Conservation (phyloP, 2,888 invertebrate genomes). For the Stenoptilia bipunctidactyla region DNA sequence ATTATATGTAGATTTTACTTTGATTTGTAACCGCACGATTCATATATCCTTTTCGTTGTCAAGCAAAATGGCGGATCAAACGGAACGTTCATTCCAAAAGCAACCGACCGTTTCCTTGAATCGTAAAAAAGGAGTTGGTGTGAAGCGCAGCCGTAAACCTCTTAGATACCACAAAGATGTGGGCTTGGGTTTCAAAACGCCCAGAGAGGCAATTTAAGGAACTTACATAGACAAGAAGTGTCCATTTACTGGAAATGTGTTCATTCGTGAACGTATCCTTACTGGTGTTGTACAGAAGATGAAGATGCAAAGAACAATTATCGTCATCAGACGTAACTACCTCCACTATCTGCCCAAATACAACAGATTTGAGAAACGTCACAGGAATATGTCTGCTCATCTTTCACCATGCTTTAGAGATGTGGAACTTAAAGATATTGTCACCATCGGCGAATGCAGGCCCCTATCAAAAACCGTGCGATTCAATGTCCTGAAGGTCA, state of each 20-base stretch:
- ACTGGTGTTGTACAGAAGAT: slow-evolving; percentile 95
- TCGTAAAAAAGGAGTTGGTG: slow-evolving; percentile 86
- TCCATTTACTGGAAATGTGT: slow-evolving; percentile 98
- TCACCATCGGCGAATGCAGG: slow-evolving; percentile 98
- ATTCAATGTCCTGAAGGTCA: slow-evolving; percentile 98
- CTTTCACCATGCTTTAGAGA: slow-evolving; percentile 98
- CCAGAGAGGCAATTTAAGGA: slow-evolving; percentile 95
- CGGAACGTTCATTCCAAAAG: slow-evolving; percentile 96
- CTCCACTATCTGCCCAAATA: slow-evolving; percentile 98
- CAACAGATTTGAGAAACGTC: slow-evolving; percentile 98
- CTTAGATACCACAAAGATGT: slow-evolving; percentile 89
- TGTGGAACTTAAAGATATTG: slow-evolving; percentile 95
- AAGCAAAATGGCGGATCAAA: slow-evolving; percentile 88
- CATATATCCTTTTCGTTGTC: slow-evolving; percentile 61
- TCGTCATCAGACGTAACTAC: slow-evolving; percentile 97
- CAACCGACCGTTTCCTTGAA: slow-evolving; percentile 96
- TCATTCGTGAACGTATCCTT: slow-evolving; percentile 96
- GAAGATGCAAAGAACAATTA: slow-evolving; percentile 99
- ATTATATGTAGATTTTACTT: slow-evolving; percentile 25
- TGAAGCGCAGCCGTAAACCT: slow-evolving; percentile 83
- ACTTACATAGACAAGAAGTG: slow-evolving; percentile 99
- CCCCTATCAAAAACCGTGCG: slow-evolving; percentile 98
- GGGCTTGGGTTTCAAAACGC: slow-evolving; percentile 95
- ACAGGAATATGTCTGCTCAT: slow-evolving; percentile 99
- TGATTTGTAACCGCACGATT: slow-evolving; percentile 18